phyloP scores from a whole-genome alignment of 2,113 vertebrate species.

The Lamprotornis superbus region DNA sequence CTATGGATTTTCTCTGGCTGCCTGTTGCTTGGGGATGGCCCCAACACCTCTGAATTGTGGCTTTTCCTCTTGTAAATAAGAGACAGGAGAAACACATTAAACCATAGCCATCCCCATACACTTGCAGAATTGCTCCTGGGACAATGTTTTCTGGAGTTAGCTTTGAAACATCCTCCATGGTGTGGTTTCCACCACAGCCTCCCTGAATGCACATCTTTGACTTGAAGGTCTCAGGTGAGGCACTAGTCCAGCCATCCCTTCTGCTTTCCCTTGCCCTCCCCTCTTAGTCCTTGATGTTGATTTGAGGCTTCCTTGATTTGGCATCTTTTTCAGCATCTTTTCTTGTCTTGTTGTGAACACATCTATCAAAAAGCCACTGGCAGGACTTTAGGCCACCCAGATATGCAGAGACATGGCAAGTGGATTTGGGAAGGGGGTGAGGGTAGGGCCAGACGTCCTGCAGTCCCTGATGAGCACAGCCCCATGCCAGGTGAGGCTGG shows the following conservation, averaged over 20 bases:
- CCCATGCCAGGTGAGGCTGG: not conserved
- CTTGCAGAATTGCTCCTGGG: not conserved
- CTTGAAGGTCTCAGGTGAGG: not conserved
- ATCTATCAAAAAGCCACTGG: not conserved
- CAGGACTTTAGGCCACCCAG: not conserved
- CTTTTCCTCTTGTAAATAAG: not conserved
- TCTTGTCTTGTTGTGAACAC: not conserved
- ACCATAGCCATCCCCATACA: not conserved
- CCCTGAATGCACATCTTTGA: not conserved
- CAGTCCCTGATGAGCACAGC: not conserved
- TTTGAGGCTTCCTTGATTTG: not conserved
- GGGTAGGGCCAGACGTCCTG: not conserved
- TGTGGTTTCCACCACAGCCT: not conserved
- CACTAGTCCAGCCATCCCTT: rapidly evolving
- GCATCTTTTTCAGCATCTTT: not conserved
- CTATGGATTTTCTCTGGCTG: not conserved
- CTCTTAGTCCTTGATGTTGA: not conserved
- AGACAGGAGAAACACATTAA: not conserved
- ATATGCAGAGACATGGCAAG: not conserved
- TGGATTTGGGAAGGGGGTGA: not conserved
- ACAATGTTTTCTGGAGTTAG: not conserved
- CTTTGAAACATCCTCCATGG: not conserved
- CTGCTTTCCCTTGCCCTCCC: not conserved
- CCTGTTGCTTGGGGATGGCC: not conserved
- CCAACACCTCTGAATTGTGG: not conserved